A percentile compares a stretch with the other conserved stretches of the same genome.
These are phyloP conservation scores for Sternarchorhynchus goeldii DNA, from an alignment of 2,797 vertebrate species.

Conservation along the genomic window DNA sequence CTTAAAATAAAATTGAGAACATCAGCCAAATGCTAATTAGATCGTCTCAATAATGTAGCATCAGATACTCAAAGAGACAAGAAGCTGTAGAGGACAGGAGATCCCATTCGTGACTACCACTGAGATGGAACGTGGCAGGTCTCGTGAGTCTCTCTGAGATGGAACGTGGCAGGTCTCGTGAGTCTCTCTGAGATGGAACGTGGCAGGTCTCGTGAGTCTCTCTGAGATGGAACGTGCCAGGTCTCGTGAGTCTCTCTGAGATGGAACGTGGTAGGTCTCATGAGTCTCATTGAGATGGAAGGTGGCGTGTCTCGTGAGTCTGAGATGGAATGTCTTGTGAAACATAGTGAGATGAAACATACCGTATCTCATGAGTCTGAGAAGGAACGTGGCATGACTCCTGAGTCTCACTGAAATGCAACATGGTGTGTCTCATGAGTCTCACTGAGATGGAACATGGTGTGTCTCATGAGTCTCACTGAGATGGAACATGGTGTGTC, in stretches of 20 bases:
- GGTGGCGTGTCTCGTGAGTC: background rate
- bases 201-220: too few relatives aligned
- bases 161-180: too few relatives aligned
- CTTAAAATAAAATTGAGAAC: background rate
- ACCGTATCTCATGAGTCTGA: background rate
- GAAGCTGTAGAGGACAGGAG: background rate
- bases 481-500: background rate
- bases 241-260: too few relatives aligned
- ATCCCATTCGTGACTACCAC: background rate
- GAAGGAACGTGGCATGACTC: background rate
- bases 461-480: background rate
- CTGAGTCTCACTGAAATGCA: slow-evolving; percentile 16
- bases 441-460: slow-evolving; percentile 20
- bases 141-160: too few relatives aligned
- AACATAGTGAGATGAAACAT: slow-evolving; percentile 8
- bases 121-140: too few relatives aligned
- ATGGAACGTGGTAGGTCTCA: too few relatives aligned
- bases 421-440: slow-evolving; percentile 37
- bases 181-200: too few relatives aligned
- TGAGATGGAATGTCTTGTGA: too few relatives aligned
- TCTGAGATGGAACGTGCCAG: too few relatives aligned
- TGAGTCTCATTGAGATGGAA: too few relatives aligned
- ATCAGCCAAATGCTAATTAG: background rate
- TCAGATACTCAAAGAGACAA: background rate
- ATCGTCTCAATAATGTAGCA: background rate